Evolutionary conservation across 2,113 vertebrate genomes (phyloP).

Genomic region (Sterna hirundo): DNA sequence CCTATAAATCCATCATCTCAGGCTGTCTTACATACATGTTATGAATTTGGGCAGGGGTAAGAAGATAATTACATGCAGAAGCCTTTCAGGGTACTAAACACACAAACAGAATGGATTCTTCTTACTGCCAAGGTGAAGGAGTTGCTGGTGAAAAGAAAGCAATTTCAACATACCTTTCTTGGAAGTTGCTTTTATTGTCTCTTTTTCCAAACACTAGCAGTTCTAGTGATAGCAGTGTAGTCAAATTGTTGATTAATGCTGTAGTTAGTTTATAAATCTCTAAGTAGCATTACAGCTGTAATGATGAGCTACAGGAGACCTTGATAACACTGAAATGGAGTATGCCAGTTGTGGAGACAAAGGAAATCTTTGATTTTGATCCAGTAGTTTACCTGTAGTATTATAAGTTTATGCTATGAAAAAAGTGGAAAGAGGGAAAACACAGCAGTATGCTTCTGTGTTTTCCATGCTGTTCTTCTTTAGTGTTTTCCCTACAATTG

Average conservation of each 20-base stretch:
- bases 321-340: background rate
- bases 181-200: background rate
- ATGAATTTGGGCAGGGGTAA: background rate
- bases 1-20: background rate
- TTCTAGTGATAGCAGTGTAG: background rate
- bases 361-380: background rate
- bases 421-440: background rate
- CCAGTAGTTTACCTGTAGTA: background rate
- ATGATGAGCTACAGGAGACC: background rate
- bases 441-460: accelerated
- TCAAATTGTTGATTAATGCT: background rate
- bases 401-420: background rate
- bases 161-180: background rate
- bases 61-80: background rate
- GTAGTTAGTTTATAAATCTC: background rate
- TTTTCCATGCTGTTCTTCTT: background rate
- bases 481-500: background rate
- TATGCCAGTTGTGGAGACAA: background rate
- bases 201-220: background rate
- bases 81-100: background rate
- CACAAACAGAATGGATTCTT: background rate
- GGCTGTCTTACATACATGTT: background rate
- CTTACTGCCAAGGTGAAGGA: background rate
- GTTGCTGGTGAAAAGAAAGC: background rate
- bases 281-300: background rate